phyloP scores from a whole-genome alignment of 1,140 invertebrate genomes.

The Theocolax elegans region DNA sequence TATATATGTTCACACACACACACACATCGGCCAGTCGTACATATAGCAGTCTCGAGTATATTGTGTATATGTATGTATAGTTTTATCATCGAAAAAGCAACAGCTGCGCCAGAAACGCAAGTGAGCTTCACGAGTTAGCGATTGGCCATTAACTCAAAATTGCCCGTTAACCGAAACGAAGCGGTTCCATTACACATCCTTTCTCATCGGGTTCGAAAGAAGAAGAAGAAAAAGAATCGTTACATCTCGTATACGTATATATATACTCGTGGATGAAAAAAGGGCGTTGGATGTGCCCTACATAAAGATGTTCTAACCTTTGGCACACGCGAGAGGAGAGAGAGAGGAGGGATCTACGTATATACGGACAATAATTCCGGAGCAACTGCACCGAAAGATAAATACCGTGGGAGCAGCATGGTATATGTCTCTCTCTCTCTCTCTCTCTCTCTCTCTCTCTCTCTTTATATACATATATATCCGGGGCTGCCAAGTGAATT shows the following conservation, averaged over 20 bases:
- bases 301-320: neutral
- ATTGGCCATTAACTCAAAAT: neutral
- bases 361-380: neutral
- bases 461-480: too few species aligned
- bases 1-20: too few species aligned
- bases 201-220: neutral
- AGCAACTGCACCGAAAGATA: neutral
- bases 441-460: neutral
- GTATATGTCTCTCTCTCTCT: neutral
- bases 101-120: neutral
- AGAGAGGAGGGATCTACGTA: too few species aligned
- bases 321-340: too few species aligned
- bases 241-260: too few species aligned
- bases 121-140: neutral
- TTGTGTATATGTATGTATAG: too few species aligned
- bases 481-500: conserved; percentile 12
- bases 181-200: conserved; percentile 14
- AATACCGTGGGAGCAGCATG: conserved; percentile 6
- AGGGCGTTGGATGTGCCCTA: neutral
- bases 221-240: neutral
- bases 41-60: too few species aligned
- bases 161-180: conserved; percentile 4
- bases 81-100: neutral
- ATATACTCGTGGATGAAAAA: neutral
- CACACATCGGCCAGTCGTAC: neutral